Evolutionary conservation across 2,888 invertebrate species (phyloP).

Genomic region (Sminthurides aquaticus): DNA sequence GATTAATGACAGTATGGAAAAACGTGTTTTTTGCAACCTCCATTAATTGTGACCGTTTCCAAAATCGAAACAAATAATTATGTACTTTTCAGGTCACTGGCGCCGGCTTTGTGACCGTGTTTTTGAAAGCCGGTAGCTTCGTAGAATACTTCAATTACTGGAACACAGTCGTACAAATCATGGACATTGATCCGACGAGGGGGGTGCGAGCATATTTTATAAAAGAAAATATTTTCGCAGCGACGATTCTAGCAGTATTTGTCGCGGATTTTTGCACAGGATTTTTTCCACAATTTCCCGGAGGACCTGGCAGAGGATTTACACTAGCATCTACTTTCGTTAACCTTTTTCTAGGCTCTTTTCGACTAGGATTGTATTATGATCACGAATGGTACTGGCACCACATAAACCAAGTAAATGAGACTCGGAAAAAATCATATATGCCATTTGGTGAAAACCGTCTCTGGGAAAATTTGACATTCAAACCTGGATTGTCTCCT

Average conservation of each 20-base stretch:
- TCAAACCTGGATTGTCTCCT: too few relatives aligned
- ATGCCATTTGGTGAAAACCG: too few relatives aligned
- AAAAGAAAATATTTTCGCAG: constrained; percentile 27
- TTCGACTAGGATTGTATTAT: too few relatives aligned
- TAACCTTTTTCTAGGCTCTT: background rate
- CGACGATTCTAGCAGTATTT: constrained; percentile 14
- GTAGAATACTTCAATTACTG: constrained; percentile 39
- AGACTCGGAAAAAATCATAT: too few relatives aligned
- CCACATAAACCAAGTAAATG: too few relatives aligned
- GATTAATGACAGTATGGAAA: constrained; percentile 7
- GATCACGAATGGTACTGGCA: too few relatives aligned
- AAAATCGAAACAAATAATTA: too few relatives aligned
- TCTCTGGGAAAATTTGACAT: too few relatives aligned
- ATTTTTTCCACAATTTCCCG: background rate
- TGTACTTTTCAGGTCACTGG: constrained; percentile 13
- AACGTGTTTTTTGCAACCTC: too few relatives aligned
- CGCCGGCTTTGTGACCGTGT: constrained; percentile 17
- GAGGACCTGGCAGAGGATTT: background rate
- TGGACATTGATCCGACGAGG: constrained; percentile 35
- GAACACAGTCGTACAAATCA: constrained; percentile 31
- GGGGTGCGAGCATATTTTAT: constrained; percentile 29
- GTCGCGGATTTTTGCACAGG: constrained; percentile 3
- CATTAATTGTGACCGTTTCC: too few relatives aligned
- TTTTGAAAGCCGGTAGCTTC: constrained; percentile 28
- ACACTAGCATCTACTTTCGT: background rate